phyloP scores from a whole-genome alignment of 2,797 vertebrate genomes.

The Schizopygopsis pylzovi region DNA sequence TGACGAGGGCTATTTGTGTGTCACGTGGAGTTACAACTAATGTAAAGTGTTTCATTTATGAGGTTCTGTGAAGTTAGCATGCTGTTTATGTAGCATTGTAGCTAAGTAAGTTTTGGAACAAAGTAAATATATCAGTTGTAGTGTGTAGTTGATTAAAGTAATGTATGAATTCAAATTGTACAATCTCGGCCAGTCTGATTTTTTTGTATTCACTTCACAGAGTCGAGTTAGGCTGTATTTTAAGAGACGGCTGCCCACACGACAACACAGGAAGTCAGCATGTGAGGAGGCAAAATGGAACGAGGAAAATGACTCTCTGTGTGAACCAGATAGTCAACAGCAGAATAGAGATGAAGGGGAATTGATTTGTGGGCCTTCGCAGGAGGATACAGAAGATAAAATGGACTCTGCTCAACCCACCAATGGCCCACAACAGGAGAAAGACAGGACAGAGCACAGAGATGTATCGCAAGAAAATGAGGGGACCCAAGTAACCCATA shows the following conservation, averaged over 20 bases:
- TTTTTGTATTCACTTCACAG: constrained; percentile 61
- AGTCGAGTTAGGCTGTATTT: constrained; percentile 78
- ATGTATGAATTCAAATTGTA: neutral
- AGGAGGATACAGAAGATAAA: constrained; percentile 48
- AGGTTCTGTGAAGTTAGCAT: neutral
- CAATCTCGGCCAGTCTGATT: neutral
- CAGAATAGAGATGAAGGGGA: constrained; percentile 67
- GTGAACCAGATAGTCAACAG: constrained; percentile 61
- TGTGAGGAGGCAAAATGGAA: constrained; percentile 67
- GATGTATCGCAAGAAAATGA: constrained; percentile 45
- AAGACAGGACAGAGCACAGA: constrained; percentile 60
- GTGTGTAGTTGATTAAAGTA: neutral
- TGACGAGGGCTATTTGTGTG: neutral
- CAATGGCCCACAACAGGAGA: constrained; percentile 51
- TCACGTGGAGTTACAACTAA: neutral
- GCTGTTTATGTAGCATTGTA: neutral
- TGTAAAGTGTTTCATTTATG: neutral
- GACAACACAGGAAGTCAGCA: constrained; percentile 78
- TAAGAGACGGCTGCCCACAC: constrained; percentile 78
- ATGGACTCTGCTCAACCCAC: constrained; percentile 13
- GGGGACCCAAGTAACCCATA: constrained; percentile 34
- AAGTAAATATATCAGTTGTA: neutral
- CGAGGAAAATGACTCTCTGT: constrained; percentile 43
- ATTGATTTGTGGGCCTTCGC: constrained; percentile 50
- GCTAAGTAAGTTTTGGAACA: neutral